These are phyloP conservation scores for Aptenodytes forsteri DNA, from an alignment of 2,113 vertebrate genomes.

Conservation along the genomic window DNA sequence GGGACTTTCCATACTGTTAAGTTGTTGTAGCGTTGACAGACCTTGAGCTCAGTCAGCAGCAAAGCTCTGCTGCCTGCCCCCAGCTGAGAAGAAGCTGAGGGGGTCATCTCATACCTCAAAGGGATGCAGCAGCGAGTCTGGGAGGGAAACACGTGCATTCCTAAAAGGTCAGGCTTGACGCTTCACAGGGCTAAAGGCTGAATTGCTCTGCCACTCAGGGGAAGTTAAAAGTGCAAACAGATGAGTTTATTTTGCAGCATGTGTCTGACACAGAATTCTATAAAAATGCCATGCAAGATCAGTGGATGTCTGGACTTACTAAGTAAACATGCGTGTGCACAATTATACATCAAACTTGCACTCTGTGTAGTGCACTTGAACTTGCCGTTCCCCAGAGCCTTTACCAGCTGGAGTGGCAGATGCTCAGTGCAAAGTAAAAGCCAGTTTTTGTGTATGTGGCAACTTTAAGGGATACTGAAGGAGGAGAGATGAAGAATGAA, in stretches of 20 bases:
- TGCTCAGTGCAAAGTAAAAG: constrained; percentile 12
- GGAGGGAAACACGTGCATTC: not conserved
- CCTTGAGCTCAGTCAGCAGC: not conserved
- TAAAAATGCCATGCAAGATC: constrained; percentile 44
- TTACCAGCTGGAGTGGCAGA: constrained; percentile 55
- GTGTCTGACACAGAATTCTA: constrained; percentile 53
- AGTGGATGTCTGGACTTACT: constrained; percentile 40
- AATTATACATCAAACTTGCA: not conserved
- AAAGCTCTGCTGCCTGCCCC: not conserved
- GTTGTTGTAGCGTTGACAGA: not conserved
- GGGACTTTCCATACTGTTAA: not conserved
- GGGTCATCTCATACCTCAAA: not conserved
- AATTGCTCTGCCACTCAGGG: constrained; percentile 4
- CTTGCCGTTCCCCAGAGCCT: constrained; percentile 25
- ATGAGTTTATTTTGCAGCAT: constrained; percentile 14
- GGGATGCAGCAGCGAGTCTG: not conserved
- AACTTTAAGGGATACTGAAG: not conserved
- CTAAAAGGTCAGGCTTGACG: constrained; percentile 62
- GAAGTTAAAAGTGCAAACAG: not conserved
- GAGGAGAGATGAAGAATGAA: not conserved
- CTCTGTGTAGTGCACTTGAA: constrained; percentile 9
- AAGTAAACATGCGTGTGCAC: constrained; percentile 53
- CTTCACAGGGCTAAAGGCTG: constrained; percentile 22
- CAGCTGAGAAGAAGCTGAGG: not conserved
- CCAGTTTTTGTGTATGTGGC: not conserved